Percentiles rank a stretch among this genome's conserved stretches.
Evolutionary conservation across 1,140 invertebrate species (phyloP).

Genomic region (Drosophila pachea): DNA sequence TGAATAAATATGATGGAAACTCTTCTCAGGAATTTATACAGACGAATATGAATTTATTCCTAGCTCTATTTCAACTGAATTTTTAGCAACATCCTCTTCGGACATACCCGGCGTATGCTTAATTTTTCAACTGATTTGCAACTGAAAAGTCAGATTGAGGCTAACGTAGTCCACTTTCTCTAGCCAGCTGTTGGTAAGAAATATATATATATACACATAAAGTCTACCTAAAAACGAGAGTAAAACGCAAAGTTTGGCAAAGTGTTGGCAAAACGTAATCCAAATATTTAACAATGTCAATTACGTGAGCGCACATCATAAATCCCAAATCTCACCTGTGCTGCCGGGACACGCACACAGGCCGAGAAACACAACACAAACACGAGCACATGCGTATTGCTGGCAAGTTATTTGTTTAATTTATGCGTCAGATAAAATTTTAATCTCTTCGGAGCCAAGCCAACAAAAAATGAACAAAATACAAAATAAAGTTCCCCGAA

Average conservation of each 20-base stretch:
- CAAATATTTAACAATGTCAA: conserved; percentile 78
- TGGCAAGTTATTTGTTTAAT: conserved; percentile 76
- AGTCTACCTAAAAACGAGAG: conserved; percentile 27
- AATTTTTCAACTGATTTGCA: too few relatives aligned
- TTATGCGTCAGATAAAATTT: conserved; percentile 78
- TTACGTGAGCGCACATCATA: conserved; percentile 77
- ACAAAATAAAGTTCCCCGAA: conserved; percentile 66
- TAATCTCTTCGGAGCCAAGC: conserved; percentile 72
- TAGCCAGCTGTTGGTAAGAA: neutral
- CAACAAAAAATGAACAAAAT: conserved; percentile 24
- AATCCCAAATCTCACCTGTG: conserved; percentile 77
- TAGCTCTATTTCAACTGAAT: too few relatives aligned
- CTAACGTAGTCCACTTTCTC: too few relatives aligned
- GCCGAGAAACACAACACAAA: neutral
- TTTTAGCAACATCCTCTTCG: too few relatives aligned
- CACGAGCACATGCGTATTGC: conserved; percentile 26
- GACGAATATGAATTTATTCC: too few relatives aligned
- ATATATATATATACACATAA: neutral
- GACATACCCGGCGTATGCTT: too few relatives aligned
- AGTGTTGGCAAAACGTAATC: conserved; percentile 46
- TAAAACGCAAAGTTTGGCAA: conserved; percentile 35
- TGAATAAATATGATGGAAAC: too few relatives aligned
- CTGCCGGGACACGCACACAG: conserved; percentile 43
- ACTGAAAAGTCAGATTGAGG: too few relatives aligned
- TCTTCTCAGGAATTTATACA: too few relatives aligned